A percentile compares a stretch with the other conserved stretches of the same genome.
These are phyloP conservation scores for Lepidocyrtinus sp. DNA, from an alignment of 2,888 invertebrate species.

Conservation along the genomic window DNA sequence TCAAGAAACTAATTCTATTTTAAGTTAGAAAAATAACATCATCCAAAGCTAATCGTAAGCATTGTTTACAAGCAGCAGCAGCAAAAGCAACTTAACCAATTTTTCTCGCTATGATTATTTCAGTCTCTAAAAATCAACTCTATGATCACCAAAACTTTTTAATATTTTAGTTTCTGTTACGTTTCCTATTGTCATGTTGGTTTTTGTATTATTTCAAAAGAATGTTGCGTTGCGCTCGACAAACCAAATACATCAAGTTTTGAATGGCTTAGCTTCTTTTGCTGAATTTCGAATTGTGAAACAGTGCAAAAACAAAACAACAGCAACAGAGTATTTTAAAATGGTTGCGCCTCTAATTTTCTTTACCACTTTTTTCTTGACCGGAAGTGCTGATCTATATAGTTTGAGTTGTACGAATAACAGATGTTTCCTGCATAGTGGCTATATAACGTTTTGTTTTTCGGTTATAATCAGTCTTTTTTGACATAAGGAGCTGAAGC, in stretches of 20 bases:
- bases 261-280: constrained; percentile 56
- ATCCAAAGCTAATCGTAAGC: constrained; percentile 7
- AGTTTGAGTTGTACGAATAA: background rate
- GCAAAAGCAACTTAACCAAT: constrained; percentile 32
- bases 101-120: constrained; percentile 5
- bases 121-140: background rate
- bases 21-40: constrained; percentile 6
- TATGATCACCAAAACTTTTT: background rate
- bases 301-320: background rate
- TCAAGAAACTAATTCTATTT: constrained; percentile 1
- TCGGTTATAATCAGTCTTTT: background rate
- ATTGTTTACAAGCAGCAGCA: constrained; percentile 18
- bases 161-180: background rate
- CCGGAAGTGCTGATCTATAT: constrained; percentile 13
- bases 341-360: constrained; percentile 13
- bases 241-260: constrained; percentile 31
- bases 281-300: constrained; percentile 22
- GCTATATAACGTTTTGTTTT: background rate
- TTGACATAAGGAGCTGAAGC: background rate
- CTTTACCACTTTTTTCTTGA: constrained; percentile 6
- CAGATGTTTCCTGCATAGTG: constrained; percentile 11
- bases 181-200: background rate
- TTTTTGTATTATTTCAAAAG: constrained; percentile 15
- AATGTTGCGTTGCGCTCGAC: constrained; percentile 23
- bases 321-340: background rate